phyloP scores from a whole-genome alignment of 37 sponge, comb jelly and placozoan genomes.

The Spongilla lacustris region DNA sequence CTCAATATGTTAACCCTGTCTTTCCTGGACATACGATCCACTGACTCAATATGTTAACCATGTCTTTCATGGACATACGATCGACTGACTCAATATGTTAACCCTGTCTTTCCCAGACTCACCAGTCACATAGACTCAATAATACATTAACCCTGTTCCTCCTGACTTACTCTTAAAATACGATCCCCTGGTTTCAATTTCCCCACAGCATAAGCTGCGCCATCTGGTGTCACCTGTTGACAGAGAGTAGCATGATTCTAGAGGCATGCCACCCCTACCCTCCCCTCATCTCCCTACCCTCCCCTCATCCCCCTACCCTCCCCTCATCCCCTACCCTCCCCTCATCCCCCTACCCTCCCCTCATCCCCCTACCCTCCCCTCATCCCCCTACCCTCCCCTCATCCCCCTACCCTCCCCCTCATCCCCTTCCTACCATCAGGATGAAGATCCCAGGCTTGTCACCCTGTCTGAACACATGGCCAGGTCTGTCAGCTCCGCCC shows the following conservation, averaged over 20 bases:
- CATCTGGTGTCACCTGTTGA: conserved; percentile 41
- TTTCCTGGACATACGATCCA: too few relatives aligned
- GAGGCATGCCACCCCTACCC: too few relatives aligned
- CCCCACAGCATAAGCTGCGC: conserved; percentile 42
- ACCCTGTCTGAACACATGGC: conserved; percentile 77
- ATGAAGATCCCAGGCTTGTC: conserved; percentile 83
- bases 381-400: too few relatives aligned
- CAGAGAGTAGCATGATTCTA: too few relatives aligned
- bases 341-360: too few relatives aligned
- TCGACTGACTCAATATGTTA: too few relatives aligned
- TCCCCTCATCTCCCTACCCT: too few relatives aligned
- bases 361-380: too few relatives aligned
- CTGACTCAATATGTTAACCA: too few relatives aligned
- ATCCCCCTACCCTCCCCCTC: not conserved
- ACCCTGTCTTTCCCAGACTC: too few relatives aligned
- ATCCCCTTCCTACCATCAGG: conserved; percentile 24
- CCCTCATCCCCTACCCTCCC: not conserved
- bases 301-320: not conserved
- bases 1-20: too few relatives aligned
- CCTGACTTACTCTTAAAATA: conserved; percentile 18
- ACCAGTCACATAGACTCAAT: not conserved
- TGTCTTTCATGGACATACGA: too few relatives aligned
- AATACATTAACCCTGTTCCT: not conserved
- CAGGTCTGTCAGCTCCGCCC: conserved; percentile 84
- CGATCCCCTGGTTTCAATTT: conserved; percentile 52